phyloP scores from a whole-genome alignment of 2,113 vertebrate species.

The Sceloporus tristichus region DNA sequence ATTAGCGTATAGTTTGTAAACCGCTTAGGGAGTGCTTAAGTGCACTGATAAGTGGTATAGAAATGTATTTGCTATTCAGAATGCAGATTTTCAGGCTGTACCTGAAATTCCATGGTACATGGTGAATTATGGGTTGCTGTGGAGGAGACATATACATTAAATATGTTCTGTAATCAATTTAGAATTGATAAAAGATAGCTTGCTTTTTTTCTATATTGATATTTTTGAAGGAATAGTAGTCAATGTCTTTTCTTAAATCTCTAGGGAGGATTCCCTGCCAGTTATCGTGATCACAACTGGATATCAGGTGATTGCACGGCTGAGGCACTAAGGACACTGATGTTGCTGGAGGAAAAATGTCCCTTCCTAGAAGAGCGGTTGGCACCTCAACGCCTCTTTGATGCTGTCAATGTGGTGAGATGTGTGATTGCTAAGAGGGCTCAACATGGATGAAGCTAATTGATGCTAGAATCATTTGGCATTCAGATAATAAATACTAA shows the following conservation, averaged over 20 bases:
- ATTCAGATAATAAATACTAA: neutral
- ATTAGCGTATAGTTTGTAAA: too few relatives aligned
- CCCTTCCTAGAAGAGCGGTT: constrained; percentile 5
- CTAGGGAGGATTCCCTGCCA: constrained; percentile 14
- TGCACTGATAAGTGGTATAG: too few relatives aligned
- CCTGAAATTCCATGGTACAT: too few relatives aligned
- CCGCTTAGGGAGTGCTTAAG: too few relatives aligned
- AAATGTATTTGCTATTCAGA: too few relatives aligned
- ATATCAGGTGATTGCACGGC: neutral
- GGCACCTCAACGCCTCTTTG: constrained; percentile 1
- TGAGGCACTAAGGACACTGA: neutral
- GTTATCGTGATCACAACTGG: neutral
- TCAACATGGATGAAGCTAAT: neutral
- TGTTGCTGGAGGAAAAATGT: constrained; percentile 1
- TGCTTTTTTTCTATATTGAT: too few relatives aligned
- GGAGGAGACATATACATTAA: too few relatives aligned
- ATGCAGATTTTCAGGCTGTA: too few relatives aligned
- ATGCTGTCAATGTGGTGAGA: constrained; percentile 22
- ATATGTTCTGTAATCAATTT: neutral
- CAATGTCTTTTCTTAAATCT: neutral
- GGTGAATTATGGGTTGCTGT: too few relatives aligned
- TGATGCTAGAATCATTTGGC: too few relatives aligned
- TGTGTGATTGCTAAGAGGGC: neutral
- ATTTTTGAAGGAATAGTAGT: neutral
- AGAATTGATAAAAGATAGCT: neutral